phyloP scores from a whole-genome alignment of 2,113 vertebrate genomes.

The Rhipidura dahli region DNA sequence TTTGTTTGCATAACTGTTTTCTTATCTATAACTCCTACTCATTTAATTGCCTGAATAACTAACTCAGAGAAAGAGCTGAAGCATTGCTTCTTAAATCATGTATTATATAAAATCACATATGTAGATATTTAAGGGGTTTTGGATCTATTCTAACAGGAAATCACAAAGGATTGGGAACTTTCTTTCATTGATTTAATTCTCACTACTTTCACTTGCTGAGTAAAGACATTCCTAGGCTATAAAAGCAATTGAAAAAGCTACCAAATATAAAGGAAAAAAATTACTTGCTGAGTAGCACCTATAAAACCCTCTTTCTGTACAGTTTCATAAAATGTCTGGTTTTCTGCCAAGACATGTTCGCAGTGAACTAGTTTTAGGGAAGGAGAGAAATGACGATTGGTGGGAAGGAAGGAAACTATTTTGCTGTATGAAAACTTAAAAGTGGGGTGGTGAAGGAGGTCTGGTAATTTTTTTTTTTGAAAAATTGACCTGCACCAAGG shows the following conservation, averaged over 20 bases:
- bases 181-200: conserved; percentile 17
- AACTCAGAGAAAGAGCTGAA: neutral
- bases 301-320: conserved; percentile 17
- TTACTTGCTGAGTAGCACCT: conserved; percentile 25
- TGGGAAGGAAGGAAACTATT: conserved; percentile 21
- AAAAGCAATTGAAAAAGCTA: conserved; percentile 37
- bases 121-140: neutral
- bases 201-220: neutral
- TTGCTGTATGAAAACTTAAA: neutral
- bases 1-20: conserved; percentile 1
- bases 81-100: neutral
- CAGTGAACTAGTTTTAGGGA: conserved; percentile 28
- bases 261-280: neutral
- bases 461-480: neutral
- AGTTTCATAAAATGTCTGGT: conserved; percentile 28
- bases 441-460: neutral
- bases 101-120: neutral
- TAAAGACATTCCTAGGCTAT: neutral
- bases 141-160: neutral
- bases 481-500: neutral
- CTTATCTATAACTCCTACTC: neutral
- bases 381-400: neutral
- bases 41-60: neutral
- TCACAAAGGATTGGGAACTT: neutral
- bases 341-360: conserved; percentile 16